Base-by-base conservation (phyloP, 2,113 vertebrate species). In the Podilymbus podiceps region DNA sequence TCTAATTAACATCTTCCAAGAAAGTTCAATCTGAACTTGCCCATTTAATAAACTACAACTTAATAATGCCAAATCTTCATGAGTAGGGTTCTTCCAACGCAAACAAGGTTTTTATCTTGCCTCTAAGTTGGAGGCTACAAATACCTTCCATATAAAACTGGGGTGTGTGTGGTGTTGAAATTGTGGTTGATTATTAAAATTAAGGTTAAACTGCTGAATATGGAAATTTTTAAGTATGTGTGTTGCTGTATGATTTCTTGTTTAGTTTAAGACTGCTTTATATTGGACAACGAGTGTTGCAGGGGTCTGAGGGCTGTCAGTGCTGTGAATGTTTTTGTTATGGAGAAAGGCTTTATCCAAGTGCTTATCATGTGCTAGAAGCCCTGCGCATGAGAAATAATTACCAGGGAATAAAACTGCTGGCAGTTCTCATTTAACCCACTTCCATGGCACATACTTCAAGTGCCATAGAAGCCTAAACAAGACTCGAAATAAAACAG, bases 351-450 rank as follows among this genome's bases (percentile, higher is more conserved):
- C 63, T 90, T 85, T 83, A 80, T 95, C 77, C 85, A 47, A 8
- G 42, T 80, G 95, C 89, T 96, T 86, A 58, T 62, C 81, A 11
- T 74, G 71, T 49, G 85, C 90, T 80, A 15, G 73, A 35, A 82
- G 77, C 74, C 28, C 71, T 89, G 56, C n/a, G 38, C 49, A 12
- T 2, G 31, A 71, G 84, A 44, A 77, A 66, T 46, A 83, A 84
- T 71, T 78, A 71, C 46, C 46, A 79, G 52, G 76, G 85, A 89
- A 87, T 86, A 76, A 94, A 95, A 69, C 76, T 89, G 52, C 88
- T 94, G 93, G 80, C 91, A 94, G 83, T 10, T 96, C 80, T 79
- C 84, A 63, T 82, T 83, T 92, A 89, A 81, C 73, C 88, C 87
- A 49, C 84, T 83, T 91, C 69, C 66, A 62, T 11, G 11, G 77